These are phyloP conservation scores for Apotomis betuletana DNA, from an alignment of 2,888 invertebrate genomes.

Conservation along the genomic window DNA sequence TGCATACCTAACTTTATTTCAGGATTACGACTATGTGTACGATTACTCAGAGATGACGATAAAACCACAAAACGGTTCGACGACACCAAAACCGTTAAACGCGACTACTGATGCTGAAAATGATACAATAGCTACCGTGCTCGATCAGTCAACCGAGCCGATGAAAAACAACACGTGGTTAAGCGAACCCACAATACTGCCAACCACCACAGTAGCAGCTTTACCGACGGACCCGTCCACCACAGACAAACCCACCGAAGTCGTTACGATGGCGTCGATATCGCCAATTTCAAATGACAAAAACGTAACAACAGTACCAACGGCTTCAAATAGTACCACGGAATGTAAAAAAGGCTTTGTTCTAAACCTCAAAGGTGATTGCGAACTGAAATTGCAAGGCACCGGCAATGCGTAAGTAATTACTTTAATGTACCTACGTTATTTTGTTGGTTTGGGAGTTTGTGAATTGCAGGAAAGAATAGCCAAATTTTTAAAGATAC, in stretches of 20 bases:
- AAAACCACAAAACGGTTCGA: conserved; percentile 81
- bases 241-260: conserved; percentile 46
- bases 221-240: conserved; percentile 36
- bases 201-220: conserved; percentile 1
- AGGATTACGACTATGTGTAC: conserved; percentile 90
- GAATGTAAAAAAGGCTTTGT: conserved; percentile 73
- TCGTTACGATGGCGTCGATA: conserved; percentile 45
- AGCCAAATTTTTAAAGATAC: too few species aligned
- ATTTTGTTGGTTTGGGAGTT: not conserved
- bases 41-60: conserved; percentile 89
- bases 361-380: conserved; percentile 69
- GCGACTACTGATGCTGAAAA: conserved; percentile 51
- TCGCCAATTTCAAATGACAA: conserved; percentile 42
- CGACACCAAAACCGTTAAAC: conserved; percentile 72
- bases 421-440: not conserved
- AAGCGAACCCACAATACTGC: conserved; percentile 9
- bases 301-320: conserved; percentile 44
- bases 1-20: conserved; percentile 54
- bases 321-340: conserved; percentile 45
- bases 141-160: conserved; percentile 48
- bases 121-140: conserved; percentile 50
- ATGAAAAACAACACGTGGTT: conserved; percentile 46
- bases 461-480: too few species aligned
- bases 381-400: conserved; percentile 69
- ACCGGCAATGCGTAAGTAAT: conserved; percentile 74